phyloP scores from a whole-genome alignment of 2,797 vertebrate genomes.

The Mycteria americana region DNA sequence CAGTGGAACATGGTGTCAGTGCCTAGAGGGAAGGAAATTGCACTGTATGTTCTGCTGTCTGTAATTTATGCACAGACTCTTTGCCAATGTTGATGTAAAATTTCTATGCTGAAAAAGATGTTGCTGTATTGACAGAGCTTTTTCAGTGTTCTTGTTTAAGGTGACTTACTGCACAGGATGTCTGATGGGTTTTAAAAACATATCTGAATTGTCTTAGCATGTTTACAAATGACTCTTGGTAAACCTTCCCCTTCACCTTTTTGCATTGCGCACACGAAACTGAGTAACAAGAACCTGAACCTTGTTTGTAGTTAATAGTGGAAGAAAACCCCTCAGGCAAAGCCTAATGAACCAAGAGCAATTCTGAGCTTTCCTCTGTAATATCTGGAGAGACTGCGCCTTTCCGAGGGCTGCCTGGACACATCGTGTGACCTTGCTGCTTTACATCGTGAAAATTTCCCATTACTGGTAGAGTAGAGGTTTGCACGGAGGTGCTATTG shows the following conservation, averaged over 20 bases:
- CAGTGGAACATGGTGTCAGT: conserved; percentile 44
- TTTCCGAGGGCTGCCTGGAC: conserved; percentile 65
- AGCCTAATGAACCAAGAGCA: conserved; percentile 75
- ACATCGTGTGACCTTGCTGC: conserved; percentile 68
- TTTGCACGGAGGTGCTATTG: conserved; percentile 52
- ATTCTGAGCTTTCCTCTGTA: conserved; percentile 64
- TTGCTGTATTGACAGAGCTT: conserved; percentile 67
- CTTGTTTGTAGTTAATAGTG: conserved; percentile 73
- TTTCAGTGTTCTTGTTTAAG: conserved; percentile 64
- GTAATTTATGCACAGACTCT: conserved; percentile 71
- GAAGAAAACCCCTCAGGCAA: conserved; percentile 72
- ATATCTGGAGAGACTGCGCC: conserved; percentile 57
- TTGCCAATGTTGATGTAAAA: conserved; percentile 39
- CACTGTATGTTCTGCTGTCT: neutral
- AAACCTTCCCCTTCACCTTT: conserved; percentile 64
- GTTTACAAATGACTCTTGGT: conserved; percentile 58
- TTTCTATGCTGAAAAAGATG: conserved; percentile 35
- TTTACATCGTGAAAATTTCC: conserved; percentile 56
- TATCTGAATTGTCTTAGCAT: conserved; percentile 41
- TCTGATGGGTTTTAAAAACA: conserved; percentile 61
- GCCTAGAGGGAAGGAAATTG: conserved; percentile 63
- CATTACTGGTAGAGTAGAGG: neutral
- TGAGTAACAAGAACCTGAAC: conserved; percentile 60
- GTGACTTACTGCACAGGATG: conserved; percentile 46
- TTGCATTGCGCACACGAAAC: conserved; percentile 40